These are phyloP conservation scores for Calcarius lapponicus DNA, from an alignment of 2,797 vertebrate genomes.

Conservation along the genomic window DNA sequence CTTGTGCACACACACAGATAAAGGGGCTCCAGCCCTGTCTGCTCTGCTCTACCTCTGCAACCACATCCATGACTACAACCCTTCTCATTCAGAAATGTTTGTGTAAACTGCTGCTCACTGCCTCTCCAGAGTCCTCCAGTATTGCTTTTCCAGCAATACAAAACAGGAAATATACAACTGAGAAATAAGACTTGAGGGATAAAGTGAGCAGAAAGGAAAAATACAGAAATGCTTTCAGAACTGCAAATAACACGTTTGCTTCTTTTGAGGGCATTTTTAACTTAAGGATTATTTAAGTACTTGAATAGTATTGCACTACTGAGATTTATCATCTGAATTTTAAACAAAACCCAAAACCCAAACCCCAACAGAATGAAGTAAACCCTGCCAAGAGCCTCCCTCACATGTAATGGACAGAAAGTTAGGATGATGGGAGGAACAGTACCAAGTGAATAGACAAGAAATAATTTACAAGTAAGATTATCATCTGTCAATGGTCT, in stretches of 20 bases:
- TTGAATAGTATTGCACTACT: not conserved
- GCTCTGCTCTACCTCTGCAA: not conserved
- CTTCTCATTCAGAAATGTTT: not conserved
- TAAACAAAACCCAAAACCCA: not conserved
- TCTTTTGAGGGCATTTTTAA: not conserved
- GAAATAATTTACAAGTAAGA: not conserved
- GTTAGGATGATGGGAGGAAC: not conserved
- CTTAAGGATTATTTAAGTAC: not conserved
- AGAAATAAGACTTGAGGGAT: not conserved
- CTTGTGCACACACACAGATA: not conserved
- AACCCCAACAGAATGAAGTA: not conserved
- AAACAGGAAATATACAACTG: not conserved
- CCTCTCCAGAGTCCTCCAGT: not conserved
- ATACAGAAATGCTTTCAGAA: not conserved
- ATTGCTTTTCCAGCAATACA: not conserved
- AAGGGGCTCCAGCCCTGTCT: not conserved
- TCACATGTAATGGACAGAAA: not conserved
- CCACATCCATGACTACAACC: not conserved
- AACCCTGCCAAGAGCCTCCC: rapidly evolving
- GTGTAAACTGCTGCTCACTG: not conserved
- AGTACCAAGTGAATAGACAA: not conserved
- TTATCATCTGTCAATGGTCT: not conserved
- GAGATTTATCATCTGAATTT: not conserved
- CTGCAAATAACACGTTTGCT: rapidly evolving
- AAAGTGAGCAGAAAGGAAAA: not conserved